Conservation (phyloP, 2,113 vertebrate species). For the Paraplagusia blochii region DNA sequence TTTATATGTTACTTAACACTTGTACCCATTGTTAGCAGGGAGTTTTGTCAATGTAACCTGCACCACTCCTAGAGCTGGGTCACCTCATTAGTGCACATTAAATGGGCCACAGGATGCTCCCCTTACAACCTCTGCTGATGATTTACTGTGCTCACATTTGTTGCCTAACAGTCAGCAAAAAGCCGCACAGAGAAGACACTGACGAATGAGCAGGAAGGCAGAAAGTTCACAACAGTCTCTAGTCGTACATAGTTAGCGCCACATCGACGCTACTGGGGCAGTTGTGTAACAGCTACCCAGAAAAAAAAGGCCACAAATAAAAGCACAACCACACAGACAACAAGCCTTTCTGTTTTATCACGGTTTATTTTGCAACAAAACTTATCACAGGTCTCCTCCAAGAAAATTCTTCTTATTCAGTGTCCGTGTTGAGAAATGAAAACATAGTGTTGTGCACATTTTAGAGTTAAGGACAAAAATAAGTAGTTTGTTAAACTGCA, state of each 20-base stretch:
- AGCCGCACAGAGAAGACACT: conserved; percentile 38
- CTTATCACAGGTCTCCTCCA: conserved; percentile 43
- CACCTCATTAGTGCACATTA: conserved; percentile 51
- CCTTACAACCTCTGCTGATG: conserved; percentile 35
- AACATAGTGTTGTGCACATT: conserved; percentile 51
- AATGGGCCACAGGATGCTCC: conserved; percentile 34
- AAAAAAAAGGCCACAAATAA: conserved; percentile 10
- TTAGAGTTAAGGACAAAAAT: conserved; percentile 1
- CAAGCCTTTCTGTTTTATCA: conserved; percentile 42
- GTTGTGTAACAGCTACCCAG: not conserved
- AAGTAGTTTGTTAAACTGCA: conserved; percentile 20
- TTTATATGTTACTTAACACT: not conserved
- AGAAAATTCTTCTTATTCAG: conserved; percentile 39
- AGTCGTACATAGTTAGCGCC: conserved; percentile 30
- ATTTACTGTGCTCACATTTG: conserved; percentile 57
- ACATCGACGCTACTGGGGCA: not conserved
- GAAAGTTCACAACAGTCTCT: conserved; percentile 31
- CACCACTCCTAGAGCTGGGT: conserved; percentile 37
- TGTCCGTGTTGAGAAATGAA: conserved; percentile 52
- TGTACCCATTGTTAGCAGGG: not conserved
- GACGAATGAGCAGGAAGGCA: conserved; percentile 57
- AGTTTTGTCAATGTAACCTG: conserved; percentile 17
- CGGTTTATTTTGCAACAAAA: conserved; percentile 61
- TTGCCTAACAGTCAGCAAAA: conserved; percentile 67
- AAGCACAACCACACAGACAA: conserved; percentile 6